Evolutionary conservation across 2,888 invertebrate species (phyloP).

Genomic region (Sphaerophoria taeniata): DNA sequence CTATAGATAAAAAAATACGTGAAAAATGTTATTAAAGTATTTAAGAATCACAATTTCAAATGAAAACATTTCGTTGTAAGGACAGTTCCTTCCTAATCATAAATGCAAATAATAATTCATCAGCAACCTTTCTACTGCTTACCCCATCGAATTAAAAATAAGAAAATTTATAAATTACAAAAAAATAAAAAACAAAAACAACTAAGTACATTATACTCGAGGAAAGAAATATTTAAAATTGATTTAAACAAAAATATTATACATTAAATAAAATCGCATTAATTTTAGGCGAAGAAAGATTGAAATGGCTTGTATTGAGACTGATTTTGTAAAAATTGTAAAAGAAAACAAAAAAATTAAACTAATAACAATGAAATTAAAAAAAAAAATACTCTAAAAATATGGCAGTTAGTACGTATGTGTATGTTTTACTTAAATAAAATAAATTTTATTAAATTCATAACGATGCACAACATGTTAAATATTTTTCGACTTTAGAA

Average conservation of each 20-base stretch:
- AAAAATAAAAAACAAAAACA: constrained; percentile 7
- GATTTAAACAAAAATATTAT: constrained; percentile 35
- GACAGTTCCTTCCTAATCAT: constrained; percentile 41
- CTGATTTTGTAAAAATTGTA: constrained; percentile 78
- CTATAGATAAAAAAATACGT: too few relatives aligned
- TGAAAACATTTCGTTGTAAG: background rate
- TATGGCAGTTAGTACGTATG: constrained; percentile 13
- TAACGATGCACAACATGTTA: constrained; percentile 71
- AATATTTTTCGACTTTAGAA: constrained; percentile 71
- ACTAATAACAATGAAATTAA: constrained; percentile 28
- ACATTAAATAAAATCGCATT: constrained; percentile 34
- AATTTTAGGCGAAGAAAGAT: constrained; percentile 66
- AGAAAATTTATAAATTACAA: constrained; percentile 11
- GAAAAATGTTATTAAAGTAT: background rate
- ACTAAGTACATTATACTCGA: background rate
- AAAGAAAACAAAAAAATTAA: constrained; percentile 52
- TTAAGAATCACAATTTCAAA: background rate
- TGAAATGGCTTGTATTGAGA: constrained; percentile 80
- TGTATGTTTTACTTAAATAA: constrained; percentile 61
- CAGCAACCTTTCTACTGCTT: constrained; percentile 67
- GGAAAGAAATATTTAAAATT: constrained; percentile 32
- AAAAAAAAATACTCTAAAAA: constrained; percentile 24
- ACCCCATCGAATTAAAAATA: constrained; percentile 61
- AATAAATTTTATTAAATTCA: constrained; percentile 62
- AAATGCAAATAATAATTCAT: constrained; percentile 37